These are phyloP conservation scores for Eupithecia inturbata DNA, from an alignment of 2,888 invertebrate species.

Conservation along the genomic window DNA sequence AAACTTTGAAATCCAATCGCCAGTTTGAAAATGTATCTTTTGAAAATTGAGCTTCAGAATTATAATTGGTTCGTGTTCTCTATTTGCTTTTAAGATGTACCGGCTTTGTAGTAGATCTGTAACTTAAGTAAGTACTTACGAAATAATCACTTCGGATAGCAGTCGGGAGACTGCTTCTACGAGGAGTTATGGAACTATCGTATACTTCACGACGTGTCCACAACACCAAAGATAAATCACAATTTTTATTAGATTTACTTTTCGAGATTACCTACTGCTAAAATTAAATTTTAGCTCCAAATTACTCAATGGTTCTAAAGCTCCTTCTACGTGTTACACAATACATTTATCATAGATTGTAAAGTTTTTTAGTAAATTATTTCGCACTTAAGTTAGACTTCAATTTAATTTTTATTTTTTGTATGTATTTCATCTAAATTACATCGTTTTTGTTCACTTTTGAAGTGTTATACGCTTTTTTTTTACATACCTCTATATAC, in stretches of 20 bases:
- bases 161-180: conserved; percentile 54
- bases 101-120: conserved; percentile 82
- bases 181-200: conserved; percentile 81
- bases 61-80: conserved; percentile 71
- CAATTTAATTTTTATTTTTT: conserved; percentile 78
- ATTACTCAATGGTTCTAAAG: conserved; percentile 80
- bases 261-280: conserved; percentile 70
- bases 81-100: conserved; percentile 78
- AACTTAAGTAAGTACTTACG: conserved; percentile 83
- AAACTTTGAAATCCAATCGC: conserved; percentile 23
- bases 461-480: conserved; percentile 81
- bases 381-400: conserved; percentile 81
- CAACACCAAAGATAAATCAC: conserved; percentile 82
- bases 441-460: conserved; percentile 77
- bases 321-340: conserved; percentile 82
- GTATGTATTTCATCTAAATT: conserved; percentile 79
- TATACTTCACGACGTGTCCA: conserved; percentile 60
- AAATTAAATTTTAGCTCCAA: conserved; percentile 68
- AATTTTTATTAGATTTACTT: conserved; percentile 70
- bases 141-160: conserved; percentile 66
- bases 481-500: conserved; percentile 80
- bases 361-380: conserved; percentile 82
- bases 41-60: conserved; percentile 45
- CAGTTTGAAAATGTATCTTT: conserved; percentile 25
- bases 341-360: conserved; percentile 79